Percentiles rank a stretch among this genome's conserved stretches.
These are phyloP conservation scores for Prochilodus magdalenae DNA, from an alignment of 2,113 vertebrate species.

Conservation along the genomic window DNA sequence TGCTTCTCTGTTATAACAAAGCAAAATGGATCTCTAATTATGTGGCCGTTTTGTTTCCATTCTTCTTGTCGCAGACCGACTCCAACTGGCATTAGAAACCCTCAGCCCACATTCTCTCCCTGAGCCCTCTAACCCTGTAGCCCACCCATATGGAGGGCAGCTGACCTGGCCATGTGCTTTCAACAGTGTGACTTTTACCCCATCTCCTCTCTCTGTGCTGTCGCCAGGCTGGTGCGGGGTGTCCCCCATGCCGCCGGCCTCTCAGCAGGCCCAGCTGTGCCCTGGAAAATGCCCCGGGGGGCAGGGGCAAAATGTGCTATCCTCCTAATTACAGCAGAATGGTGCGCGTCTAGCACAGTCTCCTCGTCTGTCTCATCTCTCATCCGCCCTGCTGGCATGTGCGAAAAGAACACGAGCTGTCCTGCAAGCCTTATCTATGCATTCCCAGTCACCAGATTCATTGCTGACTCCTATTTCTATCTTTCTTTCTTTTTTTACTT, in stretches of 20 bases:
- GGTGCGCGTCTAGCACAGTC: slow-evolving; percentile 40
- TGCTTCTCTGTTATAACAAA: neutral
- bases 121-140: slow-evolving; percentile 30
- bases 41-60: neutral
- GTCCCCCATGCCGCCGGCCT: slow-evolving; percentile 40
- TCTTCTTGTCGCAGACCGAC: neutral
- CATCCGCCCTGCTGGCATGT: slow-evolving; percentile 28
- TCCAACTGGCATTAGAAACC: slow-evolving; percentile 6
- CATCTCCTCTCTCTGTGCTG: slow-evolving; percentile 13
- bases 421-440: slow-evolving; percentile 2
- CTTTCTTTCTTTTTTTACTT: neutral
- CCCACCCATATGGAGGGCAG: slow-evolving; percentile 44
- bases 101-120: slow-evolving; percentile 13
- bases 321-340: slow-evolving; percentile 52
- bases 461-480: neutral
- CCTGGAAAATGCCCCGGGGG: slow-evolving; percentile 34
- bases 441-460: neutral
- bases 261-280: slow-evolving; percentile 60
- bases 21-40: neutral
- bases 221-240: slow-evolving; percentile 16
- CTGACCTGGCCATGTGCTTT: slow-evolving; percentile 43
- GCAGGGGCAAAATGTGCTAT: slow-evolving; percentile 34
- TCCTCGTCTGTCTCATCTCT: neutral
- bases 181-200: slow-evolving; percentile 35
- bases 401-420: slow-evolving; percentile 35